Base-by-base conservation (phyloP, 2,888 invertebrate genomes). In the Prosopocoilus inquinatus region DNA sequence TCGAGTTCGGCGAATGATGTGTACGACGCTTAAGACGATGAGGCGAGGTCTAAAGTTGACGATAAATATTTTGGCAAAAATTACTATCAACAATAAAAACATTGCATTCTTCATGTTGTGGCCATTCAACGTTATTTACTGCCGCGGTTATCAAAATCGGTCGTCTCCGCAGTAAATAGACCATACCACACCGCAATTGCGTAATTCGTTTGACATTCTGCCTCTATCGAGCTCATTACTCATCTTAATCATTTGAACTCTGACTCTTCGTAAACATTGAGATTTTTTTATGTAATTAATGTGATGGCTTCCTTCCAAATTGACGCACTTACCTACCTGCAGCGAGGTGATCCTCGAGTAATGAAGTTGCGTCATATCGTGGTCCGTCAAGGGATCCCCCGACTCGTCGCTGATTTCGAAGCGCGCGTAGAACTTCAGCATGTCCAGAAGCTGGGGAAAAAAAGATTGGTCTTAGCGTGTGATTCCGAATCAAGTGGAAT, bases 381-480 rank as follows among this genome's bases (percentile, higher is more conserved):
- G 88, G 70, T 97, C 94, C 0, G 91, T 92, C 64, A 98, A 81
- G 0, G 96, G 92, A 74, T 96, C 96, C 0, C 98, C 98, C 1
- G 92, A 91, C 69, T 92, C 91, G 71, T 99, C 98, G 75, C 94
- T 95, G 60, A 99, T 99, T 79, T 99, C 99, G 77, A 99, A 99
- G 57, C 93, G 85, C 0, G 94, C 88, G 77, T 99, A 99, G 74
- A 98, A 97, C 72, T 94, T 94, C 50, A 99, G 78, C 89, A 96
- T 95, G 64, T 95, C 92, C 67, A 98, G 78, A 3, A 99, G 81
- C 92, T 97, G 82, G 9, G 84, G 84, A 60, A 66, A 57, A 66
- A 64, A 55, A 47, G 53, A 9, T 34, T 9, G n/a, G 20, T 28
- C 20, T 28, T 28, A 28, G 20, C 20, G 20, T 5, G 20, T 46